phyloP scores from a whole-genome alignment of 2,888 invertebrate genomes.

The Melanotus villosus region DNA sequence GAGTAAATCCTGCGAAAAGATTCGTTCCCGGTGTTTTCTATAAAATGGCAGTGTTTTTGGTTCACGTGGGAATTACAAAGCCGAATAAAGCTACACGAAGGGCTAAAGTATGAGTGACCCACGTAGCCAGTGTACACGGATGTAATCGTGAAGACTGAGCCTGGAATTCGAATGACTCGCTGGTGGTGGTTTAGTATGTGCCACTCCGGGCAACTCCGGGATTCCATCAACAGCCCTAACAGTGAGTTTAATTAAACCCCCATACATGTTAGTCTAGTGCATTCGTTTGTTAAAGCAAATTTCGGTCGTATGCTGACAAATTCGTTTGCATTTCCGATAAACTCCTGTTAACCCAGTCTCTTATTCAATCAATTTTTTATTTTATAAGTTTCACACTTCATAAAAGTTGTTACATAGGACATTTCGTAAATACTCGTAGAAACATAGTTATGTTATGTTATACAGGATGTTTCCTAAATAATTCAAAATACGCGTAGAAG shows the following conservation, averaged over 20 bases:
- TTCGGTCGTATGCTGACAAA: slow-evolving; percentile 1
- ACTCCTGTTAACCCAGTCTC: too few relatives aligned
- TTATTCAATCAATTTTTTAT: too few relatives aligned
- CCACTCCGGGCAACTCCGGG: slow-evolving; percentile 71
- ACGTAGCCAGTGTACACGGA: slow-evolving; percentile 24
- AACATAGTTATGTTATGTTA: too few relatives aligned
- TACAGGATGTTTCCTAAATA: too few relatives aligned
- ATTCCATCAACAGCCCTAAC: slow-evolving; percentile 64
- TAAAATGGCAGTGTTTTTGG: slow-evolving; percentile 33
- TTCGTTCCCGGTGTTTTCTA: slow-evolving; percentile 2
- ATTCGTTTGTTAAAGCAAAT: slow-evolving; percentile 11
- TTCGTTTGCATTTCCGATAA: not conserved
- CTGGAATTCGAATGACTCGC: slow-evolving; percentile 71
- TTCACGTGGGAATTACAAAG: slow-evolving; percentile 24
- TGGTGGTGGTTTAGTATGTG: slow-evolving; percentile 78
- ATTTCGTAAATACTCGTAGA: too few relatives aligned
- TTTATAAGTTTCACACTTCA: too few relatives aligned
- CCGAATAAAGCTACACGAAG: slow-evolving; percentile 15
- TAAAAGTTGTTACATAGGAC: too few relatives aligned
- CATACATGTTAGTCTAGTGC: slow-evolving; percentile 23
- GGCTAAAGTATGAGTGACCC: slow-evolving; percentile 34
- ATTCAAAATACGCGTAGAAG: too few relatives aligned
- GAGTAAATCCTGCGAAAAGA: slow-evolving; percentile 1
- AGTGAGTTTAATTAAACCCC: slow-evolving; percentile 49
- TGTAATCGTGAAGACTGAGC: slow-evolving; percentile 31